phyloP scores from a whole-genome alignment of 2,888 invertebrate genomes.

The Drosophila siamana region DNA sequence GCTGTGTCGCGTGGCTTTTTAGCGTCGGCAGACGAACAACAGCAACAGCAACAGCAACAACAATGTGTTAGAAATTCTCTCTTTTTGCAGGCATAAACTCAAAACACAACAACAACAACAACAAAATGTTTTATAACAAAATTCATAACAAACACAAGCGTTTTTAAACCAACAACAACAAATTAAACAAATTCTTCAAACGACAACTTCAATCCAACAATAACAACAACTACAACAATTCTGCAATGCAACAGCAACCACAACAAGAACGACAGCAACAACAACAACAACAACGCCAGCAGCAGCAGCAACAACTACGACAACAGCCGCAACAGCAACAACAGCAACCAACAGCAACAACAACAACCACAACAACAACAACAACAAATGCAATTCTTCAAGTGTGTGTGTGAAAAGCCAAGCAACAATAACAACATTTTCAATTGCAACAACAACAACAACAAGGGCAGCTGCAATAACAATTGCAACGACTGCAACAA shows the following conservation, averaged over 20 bases:
- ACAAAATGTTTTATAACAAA: slow-evolving; percentile 62
- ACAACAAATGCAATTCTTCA: slow-evolving; percentile 58
- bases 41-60: background rate
- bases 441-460: slow-evolving; percentile 22
- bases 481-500: slow-evolving; percentile 7
- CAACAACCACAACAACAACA: background rate
- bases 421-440: slow-evolving; percentile 33
- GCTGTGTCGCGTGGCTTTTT: slow-evolving; percentile 30
- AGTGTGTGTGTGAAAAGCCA: slow-evolving; percentile 73
- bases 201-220: slow-evolving; percentile 24
- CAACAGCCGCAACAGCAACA: slow-evolving; percentile 31
- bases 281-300: slow-evolving; percentile 13
- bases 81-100: slow-evolving; percentile 74
- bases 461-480: slow-evolving; percentile 43
- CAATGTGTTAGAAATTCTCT: slow-evolving; percentile 14
- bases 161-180: slow-evolving; percentile 55
- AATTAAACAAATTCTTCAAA: slow-evolving; percentile 3
- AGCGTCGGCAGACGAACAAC: slow-evolving; percentile 48
- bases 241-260: slow-evolving; percentile 58
- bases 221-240: slow-evolving; percentile 35
- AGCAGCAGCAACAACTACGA: slow-evolving; percentile 27
- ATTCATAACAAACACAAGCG: slow-evolving; percentile 64
- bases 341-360: slow-evolving; percentile 30
- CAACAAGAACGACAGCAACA: slow-evolving; percentile 12
- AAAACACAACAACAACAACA: slow-evolving; percentile 66